Base-by-base conservation (phyloP, 2,888 invertebrate genomes). In the Calephelis perditalis region DNA sequence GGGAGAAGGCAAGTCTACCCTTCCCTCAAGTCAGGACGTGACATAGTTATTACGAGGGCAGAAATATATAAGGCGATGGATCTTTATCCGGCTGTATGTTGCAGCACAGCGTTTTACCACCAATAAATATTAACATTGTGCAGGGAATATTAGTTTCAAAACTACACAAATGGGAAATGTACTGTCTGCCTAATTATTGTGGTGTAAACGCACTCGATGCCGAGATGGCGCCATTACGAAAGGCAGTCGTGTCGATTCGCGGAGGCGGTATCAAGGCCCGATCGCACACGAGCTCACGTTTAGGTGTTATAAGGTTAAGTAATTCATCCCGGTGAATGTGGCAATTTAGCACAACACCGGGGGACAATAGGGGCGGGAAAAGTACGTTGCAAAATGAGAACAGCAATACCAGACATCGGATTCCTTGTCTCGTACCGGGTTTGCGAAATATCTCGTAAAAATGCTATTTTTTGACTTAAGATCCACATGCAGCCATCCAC, bases 141-240 rank as follows among this genome's bases (percentile, higher is more conserved):
- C 40, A 40, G 40, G 1, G 40, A 6, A 6, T 40, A 40, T 8
- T 40, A 7, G 8, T 40, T 7, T 4, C 78, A 72, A 40, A 40
- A 7, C 40, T 2, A 40, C 8, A 40, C 40, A 40, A 40, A 40
- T 40, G 40, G 40, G 8, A 40, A 40, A 40, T 40, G 40, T 40
- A 8, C 40, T 40, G 40, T 40, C 74, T 75, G 71, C 69, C 40
- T 58, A 47, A 47, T 54, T 45, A 45, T 45, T 54, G 52, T 52
- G 36, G 54, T 54, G 73, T 75, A 77, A 80, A 77, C 73, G 75
- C 70, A 67, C 71, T 67, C 72, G 70, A 73, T 76, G 78, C 78
- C 35, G 49, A 43, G 60, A 62, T 59, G 67, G 63, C 79, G 83
- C 77, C 78, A 79, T 82, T 80, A 78, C 73, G 73, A 79, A 73